phyloP scores from a whole-genome alignment of 53 echinoderm and acorn worm genomes.

The Holothuria leucospilota region DNA sequence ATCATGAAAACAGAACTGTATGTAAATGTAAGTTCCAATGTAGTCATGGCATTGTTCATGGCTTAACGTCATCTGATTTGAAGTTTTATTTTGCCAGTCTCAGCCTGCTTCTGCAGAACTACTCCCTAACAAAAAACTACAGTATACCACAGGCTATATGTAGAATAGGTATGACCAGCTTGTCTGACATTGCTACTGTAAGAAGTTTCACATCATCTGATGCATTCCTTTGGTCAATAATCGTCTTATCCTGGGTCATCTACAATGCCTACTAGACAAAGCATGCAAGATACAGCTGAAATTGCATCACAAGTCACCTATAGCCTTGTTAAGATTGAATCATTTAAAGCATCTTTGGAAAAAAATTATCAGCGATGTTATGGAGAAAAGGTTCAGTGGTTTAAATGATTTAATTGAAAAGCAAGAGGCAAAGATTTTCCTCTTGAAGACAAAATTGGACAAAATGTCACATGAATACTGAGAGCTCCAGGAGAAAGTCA shows the following conservation, averaged over 20 bases:
- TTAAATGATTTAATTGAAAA: conserved; percentile 1
- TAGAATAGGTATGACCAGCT: background rate
- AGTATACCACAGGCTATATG: background rate
- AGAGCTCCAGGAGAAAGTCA: conserved; percentile 7
- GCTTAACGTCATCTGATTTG: too few relatives aligned
- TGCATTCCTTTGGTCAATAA: background rate
- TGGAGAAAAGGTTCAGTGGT: conserved; percentile 1
- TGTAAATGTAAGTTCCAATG: too few relatives aligned
- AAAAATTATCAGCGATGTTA: conserved; percentile 25
- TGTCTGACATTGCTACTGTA: background rate
- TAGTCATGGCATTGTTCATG: too few relatives aligned
- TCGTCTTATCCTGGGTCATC: too few relatives aligned
- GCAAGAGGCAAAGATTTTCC: conserved; percentile 26
- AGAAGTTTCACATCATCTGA: background rate
- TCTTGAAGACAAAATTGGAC: conserved; percentile 16
- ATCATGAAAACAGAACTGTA: too few relatives aligned
- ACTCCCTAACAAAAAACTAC: too few relatives aligned
- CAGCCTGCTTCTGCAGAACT: too few relatives aligned
- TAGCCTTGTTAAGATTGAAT: conserved; percentile 15
- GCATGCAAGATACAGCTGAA: conserved; percentile 14
- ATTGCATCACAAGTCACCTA: background rate
- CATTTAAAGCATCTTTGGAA: conserved; percentile 9
- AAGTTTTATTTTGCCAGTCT: too few relatives aligned
- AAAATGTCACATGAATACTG: background rate
- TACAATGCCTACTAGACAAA: too few relatives aligned